A percentile compares a stretch with the other conserved stretches of the same genome.
Conservation (phyloP, 2,797 vertebrate species). For the Amazona finschi region DNA sequence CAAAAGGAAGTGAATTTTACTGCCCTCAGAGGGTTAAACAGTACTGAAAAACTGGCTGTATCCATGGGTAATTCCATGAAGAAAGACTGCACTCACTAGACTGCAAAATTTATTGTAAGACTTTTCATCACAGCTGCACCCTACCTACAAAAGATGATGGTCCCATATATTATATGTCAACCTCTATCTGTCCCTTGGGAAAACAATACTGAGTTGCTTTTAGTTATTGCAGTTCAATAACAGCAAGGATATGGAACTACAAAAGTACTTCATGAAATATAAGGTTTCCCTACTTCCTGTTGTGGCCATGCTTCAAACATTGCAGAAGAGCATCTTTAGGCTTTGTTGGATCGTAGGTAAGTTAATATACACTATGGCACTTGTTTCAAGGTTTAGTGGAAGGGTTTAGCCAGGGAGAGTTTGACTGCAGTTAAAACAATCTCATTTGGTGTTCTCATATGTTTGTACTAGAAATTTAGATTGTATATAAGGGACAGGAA, state of each 20-base stretch:
- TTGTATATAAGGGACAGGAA: not conserved
- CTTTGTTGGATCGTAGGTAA: not conserved
- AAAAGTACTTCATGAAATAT: not conserved
- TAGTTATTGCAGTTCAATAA: conserved; percentile 8
- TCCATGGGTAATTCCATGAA: not conserved
- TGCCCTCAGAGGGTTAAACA: not conserved
- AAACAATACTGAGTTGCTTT: conserved; percentile 27
- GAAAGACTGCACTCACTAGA: not conserved
- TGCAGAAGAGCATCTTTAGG: not conserved
- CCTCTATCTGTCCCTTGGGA: not conserved
- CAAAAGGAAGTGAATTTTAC: not conserved
- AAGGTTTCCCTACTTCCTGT: not conserved
- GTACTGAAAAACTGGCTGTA: not conserved
- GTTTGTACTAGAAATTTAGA: not conserved
- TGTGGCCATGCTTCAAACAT: not conserved
- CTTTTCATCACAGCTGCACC: not conserved
- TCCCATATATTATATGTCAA: not conserved
- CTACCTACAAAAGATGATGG: not conserved
- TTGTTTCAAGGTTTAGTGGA: not conserved
- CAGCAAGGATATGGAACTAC: not conserved
- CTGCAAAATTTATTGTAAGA: not conserved
- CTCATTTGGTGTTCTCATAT: not conserved
- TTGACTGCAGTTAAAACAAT: not conserved
- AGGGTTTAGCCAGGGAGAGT: not conserved
- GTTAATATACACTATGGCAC: not conserved